These are phyloP conservation scores for Pristiophorus japonicus DNA, from an alignment of 2,113 vertebrate genomes.

Conservation along the genomic window DNA sequence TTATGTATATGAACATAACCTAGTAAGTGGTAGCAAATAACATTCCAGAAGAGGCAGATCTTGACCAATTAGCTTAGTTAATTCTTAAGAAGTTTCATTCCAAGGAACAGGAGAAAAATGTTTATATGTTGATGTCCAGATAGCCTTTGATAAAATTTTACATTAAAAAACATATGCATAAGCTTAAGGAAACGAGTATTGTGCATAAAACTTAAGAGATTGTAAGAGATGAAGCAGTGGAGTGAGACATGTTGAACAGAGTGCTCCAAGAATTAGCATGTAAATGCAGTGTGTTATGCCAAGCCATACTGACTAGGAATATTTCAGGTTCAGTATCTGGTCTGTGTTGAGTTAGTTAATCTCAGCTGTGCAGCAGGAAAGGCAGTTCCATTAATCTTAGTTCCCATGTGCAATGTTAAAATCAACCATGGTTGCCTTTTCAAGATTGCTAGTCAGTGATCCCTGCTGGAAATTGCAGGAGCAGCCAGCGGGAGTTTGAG, in stretches of 20 bases:
- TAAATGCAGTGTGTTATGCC: not conserved
- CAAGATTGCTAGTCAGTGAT: not conserved
- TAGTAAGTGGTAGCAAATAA: not conserved
- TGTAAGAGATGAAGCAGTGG: not conserved
- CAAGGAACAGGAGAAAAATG: not conserved
- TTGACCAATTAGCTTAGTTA: too few species aligned
- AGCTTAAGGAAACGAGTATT: not conserved
- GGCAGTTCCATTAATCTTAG: not conserved
- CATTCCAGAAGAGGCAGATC: not conserved
- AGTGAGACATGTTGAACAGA: not conserved
- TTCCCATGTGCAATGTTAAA: not conserved
- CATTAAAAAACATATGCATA: not conserved
- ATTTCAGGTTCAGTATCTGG: not conserved
- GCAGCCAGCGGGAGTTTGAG: too few species aligned
- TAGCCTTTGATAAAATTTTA: not conserved
- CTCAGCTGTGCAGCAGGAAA: not conserved
- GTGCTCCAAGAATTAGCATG: not conserved
- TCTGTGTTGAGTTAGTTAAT: not conserved
- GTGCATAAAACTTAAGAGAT: not conserved
- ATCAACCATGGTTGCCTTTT: too few species aligned
- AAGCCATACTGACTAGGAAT: not conserved
- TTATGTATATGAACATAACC: not conserved
- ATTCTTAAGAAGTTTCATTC: too few species aligned
- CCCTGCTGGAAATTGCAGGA: not conserved
- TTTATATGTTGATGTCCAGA: not conserved